Evolutionary conservation across 2,113 vertebrate genomes (phyloP), one percentile per base, ranked within the genome.

Genomic region (Desmodus rotundus): DNA sequence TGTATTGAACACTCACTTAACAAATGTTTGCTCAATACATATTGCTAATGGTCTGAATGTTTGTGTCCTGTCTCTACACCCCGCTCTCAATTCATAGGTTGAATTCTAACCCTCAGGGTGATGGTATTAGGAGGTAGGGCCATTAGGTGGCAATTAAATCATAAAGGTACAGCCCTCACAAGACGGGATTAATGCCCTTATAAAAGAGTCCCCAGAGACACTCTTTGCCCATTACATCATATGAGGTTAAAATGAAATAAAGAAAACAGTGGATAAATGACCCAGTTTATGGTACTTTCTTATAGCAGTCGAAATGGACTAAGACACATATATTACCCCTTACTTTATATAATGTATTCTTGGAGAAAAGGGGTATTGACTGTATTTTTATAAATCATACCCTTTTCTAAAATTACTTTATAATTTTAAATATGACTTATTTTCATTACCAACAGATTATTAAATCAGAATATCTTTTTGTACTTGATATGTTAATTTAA

Each of bases 341-440:
- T 70, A 93, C 33, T 91, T 88, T 81, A 80, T 31, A 80, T 72
- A 73, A 72, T 68, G 14, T 2, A 94, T 77, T 58, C 31, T 61
- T 58, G 12, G 50, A 93, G 28, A 93, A 92, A 68, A n/a, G 11
- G 38, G 13, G 33, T 47, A 70, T 10, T 87, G 31, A 72, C 52
- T 82, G 73, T 38, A 74, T 68, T 81, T 86, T 92, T 72, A 58
- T 73, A 85, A 94, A 45, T 81, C 33, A 88, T 4, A 38, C 16
- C 56, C 33, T 94, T 54, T 24, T 41, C 20, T 58, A 20, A 89
- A 92, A 83, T 85, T 89, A 95, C 68, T 68, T 73, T 47, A 61
- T 77, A 72, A 87, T 90, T 86, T 83, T 47, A 54, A 95, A 95
- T 41, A 58, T n/a, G 58, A 61, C 28, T 91, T 90, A 45, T 77